Evolutionary conservation across 2,888 invertebrate species (phyloP), one percentile per base, ranked within the genome.

Genomic region (Lepidonotus clava): DNA sequence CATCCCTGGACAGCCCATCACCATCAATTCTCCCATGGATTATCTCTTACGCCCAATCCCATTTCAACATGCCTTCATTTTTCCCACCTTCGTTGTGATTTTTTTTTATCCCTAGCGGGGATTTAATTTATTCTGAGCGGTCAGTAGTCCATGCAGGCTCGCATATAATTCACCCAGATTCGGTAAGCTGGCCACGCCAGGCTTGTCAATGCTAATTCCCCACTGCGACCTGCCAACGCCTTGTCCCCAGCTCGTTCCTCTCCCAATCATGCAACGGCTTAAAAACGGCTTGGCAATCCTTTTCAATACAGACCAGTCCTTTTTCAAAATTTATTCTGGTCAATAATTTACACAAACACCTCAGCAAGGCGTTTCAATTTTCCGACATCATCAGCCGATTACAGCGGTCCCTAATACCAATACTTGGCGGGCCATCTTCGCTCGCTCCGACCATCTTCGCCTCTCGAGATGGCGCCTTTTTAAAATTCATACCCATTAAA

Each of bases 401-500:
- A 41, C 80, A 24, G 40, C 36, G 76, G 38, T 76, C 76, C 80
- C 80, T 80, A 80, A 80, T 80, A 80, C 80, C 80, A 80, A 80
- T 46, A 80, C 51, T 46, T 32, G 18, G 18, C 80, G 28, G 51
- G 46, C 80, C 28, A 80, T 80, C 71, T 71, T 38, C 71, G n/a
- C 71, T 38, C 11, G 36, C 36, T 41, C 21, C 80, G n/a, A 46
- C 24, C 80, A 28, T 41, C 80, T 80, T 80, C 51, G 11, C 71
- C 18, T 34, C 71, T 34, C 36, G 71, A 71, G 71, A 71, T 21
- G 80, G 34, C 80, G 80, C 80, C 80, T 80, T 80, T 80, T 80
- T 80, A 80, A 80, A 80, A 80, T 80, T 80, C 80, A 80, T 80
- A 80, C 46, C 80, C 80, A 80, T 80, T 80, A 80, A 80, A 41